Evolutionary conservation across 2,888 invertebrate genomes (phyloP).

Genomic region (Ormyrus labotus): DNA sequence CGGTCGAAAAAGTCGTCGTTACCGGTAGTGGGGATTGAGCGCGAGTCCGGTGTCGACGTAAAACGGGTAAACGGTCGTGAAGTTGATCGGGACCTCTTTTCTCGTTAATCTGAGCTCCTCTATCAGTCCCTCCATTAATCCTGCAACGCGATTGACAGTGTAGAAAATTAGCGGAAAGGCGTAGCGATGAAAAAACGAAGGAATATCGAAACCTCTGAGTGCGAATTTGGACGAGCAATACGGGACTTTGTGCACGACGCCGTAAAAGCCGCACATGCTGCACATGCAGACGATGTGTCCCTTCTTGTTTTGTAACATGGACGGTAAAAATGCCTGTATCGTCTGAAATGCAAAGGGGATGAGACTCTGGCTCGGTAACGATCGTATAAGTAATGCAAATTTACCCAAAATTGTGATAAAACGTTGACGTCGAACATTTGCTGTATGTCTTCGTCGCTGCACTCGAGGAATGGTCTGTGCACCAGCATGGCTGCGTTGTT

Average conservation of each 20-base stretch:
- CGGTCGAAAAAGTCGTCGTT: slow-evolving; percentile 23
- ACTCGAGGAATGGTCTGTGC: slow-evolving; percentile 71
- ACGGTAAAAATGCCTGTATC: slow-evolving; percentile 74
- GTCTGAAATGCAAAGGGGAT: slow-evolving; percentile 64
- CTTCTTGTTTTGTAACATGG: slow-evolving; percentile 71
- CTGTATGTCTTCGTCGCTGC: slow-evolving; percentile 71
- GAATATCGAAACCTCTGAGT: slow-evolving; percentile 68
- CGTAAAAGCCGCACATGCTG: slow-evolving; percentile 74
- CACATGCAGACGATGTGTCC: slow-evolving; percentile 76
- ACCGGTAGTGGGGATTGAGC: slow-evolving; percentile 73
- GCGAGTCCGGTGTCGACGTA: slow-evolving; percentile 76
- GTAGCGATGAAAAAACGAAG: background rate
- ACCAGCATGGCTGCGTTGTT: slow-evolving; percentile 76
- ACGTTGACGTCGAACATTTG: slow-evolving; percentile 74
- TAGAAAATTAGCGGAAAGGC: no score
- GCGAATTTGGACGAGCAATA: slow-evolving; percentile 77
- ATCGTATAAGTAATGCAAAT: no score
- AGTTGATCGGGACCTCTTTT: slow-evolving; percentile 68
- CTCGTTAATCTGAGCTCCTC: slow-evolving; percentile 65
- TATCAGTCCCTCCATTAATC: slow-evolving; percentile 68
- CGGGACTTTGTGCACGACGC: slow-evolving; percentile 72
- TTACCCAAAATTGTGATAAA: slow-evolving; percentile 76
- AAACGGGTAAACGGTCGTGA: slow-evolving; percentile 79
- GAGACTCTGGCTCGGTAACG: no score
- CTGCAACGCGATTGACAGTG: slow-evolving; percentile 51